These are phyloP conservation scores for Brachyalestes nurse DNA, from an alignment of 2,797 vertebrate genomes.

Conservation along the genomic window DNA sequence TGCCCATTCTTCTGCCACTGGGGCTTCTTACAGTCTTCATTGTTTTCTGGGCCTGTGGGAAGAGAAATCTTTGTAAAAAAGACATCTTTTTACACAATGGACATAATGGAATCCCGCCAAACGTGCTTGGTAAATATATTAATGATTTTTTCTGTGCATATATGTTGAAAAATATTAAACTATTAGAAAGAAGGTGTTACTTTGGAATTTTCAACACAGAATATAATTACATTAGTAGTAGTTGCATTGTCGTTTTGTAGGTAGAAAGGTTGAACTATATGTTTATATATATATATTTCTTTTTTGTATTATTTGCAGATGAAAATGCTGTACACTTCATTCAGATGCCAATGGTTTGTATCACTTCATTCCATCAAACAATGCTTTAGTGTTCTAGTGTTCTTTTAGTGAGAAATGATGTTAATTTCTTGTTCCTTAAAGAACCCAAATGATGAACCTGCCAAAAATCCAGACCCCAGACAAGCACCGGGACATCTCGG, in stretches of 20 bases:
- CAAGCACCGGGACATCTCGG: slow-evolving; percentile 44
- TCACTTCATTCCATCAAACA: slow-evolving; percentile 37
- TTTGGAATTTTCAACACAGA: background rate
- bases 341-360: slow-evolving; percentile 65
- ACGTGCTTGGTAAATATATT: slow-evolving; percentile 39
- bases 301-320: slow-evolving; percentile 59
- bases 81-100: background rate
- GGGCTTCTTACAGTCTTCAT: slow-evolving; percentile 18
- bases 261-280: slow-evolving; percentile 8
- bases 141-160: too few relatives aligned
- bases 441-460: background rate
- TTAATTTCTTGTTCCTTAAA: slow-evolving; percentile 28
- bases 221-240: background rate
- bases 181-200: slow-evolving; percentile 3
- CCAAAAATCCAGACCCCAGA: slow-evolving; percentile 36
- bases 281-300: slow-evolving; percentile 2
- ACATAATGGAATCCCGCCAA: slow-evolving; percentile 3
- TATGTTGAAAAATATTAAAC: background rate
- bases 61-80: slow-evolving; percentile 16
- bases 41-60: background rate
- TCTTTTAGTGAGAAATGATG: background rate
- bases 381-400: background rate
- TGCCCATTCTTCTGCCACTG: slow-evolving; percentile 37
- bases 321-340: slow-evolving; percentile 36
- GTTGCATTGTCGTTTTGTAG: background rate